Base-by-base conservation (phyloP, 2,797 vertebrate species). In the Poecilia velifera region DNA sequence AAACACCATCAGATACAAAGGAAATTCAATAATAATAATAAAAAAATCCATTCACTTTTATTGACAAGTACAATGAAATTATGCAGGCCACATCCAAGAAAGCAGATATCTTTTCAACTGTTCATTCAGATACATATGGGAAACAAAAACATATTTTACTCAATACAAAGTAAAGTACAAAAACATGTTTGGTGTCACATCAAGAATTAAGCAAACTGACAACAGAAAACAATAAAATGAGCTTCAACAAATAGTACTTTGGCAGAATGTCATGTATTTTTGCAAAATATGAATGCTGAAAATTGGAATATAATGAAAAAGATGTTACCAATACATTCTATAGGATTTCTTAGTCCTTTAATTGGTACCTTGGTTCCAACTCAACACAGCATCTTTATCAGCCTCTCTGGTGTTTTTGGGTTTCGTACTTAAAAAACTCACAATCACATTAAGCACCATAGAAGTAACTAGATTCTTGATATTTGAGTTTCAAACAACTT, bases 21-120 rank as follows among this genome's bases (percentile, higher is more conserved):
- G 2, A 59, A 1, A 4, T 1, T 51, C 41, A 84, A 20, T 43
- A 1, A 31, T 31, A 31, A 31, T 31, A 79, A 5, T 25, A 13
- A n/a, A 76, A 62, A n/a, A 78, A 45, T 70, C 39, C 68, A 45
- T 76, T 81, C 0, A 31, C 83, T 77, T 91, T 93, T 93, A 91
- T 93, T 92, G 78, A 80, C 90, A 92, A 86, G 85, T 62, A 90
- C 83, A 88, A 45, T 83, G 78, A 81, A 78, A 84, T 76, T 78
- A 75, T 87, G 84, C 81, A 82, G 68, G 73, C 86, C 80, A 85
- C 81, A 88, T 70, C 70, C 25, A 64, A 62, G 14, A 73, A 72
- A 83, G 76, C 64, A 66, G 36, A 59, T 34, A 22, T 73, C 43
- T 89, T 41, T 83, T 49, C 3, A 76, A n/a, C 25, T 57, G n/a